Percentiles rank a stretch among this genome's conserved stretches.
These are phyloP conservation scores for Dromaius novaehollandiae DNA, from an alignment of 2,113 vertebrate genomes.

Conservation along the genomic window DNA sequence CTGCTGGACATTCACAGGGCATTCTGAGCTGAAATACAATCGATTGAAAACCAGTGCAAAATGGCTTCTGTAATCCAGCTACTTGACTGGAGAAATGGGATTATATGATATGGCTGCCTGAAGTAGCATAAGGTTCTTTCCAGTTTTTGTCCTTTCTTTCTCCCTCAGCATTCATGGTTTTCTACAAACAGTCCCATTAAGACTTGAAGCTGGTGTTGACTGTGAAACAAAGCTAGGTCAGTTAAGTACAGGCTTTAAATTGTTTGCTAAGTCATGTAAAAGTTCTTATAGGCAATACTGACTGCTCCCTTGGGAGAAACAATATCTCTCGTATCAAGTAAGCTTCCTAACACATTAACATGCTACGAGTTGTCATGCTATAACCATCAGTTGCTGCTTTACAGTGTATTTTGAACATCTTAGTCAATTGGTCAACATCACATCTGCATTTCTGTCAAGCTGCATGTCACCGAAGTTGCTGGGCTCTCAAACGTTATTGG, in stretches of 20 bases:
- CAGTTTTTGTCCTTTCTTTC: background rate
- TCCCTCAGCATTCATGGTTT: background rate
- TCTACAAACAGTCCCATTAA: background rate
- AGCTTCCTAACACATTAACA: background rate
- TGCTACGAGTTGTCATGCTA: background rate
- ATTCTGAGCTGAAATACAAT: background rate
- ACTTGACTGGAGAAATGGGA: background rate
- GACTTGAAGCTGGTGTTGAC: background rate
- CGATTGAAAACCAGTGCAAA: background rate
- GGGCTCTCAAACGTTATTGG: rapidly evolving
- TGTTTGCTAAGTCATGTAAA: background rate
- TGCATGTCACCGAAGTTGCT: background rate
- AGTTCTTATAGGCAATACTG: background rate
- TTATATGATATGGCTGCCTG: background rate
- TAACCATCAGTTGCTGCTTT: background rate
- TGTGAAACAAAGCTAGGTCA: background rate
- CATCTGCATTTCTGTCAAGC: background rate
- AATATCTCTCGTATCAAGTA: background rate
- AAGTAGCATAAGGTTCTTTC: background rate
- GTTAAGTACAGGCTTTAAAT: background rate
- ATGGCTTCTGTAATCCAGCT: background rate
- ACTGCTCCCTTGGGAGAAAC: background rate
- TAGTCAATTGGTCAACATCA: background rate
- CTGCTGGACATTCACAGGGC: background rate
- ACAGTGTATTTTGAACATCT: background rate